These are phyloP conservation scores for Volucella inflata DNA, from an alignment of 2,888 invertebrate genomes.

Conservation along the genomic window DNA sequence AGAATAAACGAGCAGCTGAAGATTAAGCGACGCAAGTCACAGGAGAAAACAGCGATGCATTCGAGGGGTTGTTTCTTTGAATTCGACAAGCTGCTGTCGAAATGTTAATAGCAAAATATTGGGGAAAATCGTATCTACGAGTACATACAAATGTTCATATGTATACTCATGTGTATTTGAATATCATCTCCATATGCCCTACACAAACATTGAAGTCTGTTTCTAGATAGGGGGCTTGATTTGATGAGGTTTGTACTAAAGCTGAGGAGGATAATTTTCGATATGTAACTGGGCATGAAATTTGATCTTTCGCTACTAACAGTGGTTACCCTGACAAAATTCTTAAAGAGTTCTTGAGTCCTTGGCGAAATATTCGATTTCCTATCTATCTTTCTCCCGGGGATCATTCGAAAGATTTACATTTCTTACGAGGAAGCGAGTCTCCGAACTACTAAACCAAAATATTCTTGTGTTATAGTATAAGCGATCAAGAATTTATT, in stretches of 20 bases:
- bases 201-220: not conserved
- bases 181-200: slow-evolving; percentile 15
- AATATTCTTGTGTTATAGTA: too few species aligned
- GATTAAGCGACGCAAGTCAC: slow-evolving; percentile 45
- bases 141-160: not conserved
- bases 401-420: too few species aligned
- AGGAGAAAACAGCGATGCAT: slow-evolving; percentile 28
- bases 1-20: slow-evolving; percentile 47
- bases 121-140: not conserved
- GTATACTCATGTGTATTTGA: not conserved
- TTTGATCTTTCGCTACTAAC: too few species aligned
- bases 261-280: not conserved
- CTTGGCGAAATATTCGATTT: too few species aligned
- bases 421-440: too few species aligned
- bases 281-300: too few species aligned
- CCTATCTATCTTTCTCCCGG: too few species aligned
- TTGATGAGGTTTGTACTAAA: slow-evolving; percentile 17
- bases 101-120: not conserved
- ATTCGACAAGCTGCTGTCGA: slow-evolving; percentile 7
- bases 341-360: too few species aligned
- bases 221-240: slow-evolving; percentile 11
- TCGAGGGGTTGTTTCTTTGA: slow-evolving; percentile 24
- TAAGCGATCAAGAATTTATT: too few species aligned
- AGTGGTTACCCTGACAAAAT: too few species aligned
- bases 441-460: too few species aligned